Evolutionary conservation across 2,797 vertebrate species (phyloP).

Genomic region (Anguilla obscura): DNA sequence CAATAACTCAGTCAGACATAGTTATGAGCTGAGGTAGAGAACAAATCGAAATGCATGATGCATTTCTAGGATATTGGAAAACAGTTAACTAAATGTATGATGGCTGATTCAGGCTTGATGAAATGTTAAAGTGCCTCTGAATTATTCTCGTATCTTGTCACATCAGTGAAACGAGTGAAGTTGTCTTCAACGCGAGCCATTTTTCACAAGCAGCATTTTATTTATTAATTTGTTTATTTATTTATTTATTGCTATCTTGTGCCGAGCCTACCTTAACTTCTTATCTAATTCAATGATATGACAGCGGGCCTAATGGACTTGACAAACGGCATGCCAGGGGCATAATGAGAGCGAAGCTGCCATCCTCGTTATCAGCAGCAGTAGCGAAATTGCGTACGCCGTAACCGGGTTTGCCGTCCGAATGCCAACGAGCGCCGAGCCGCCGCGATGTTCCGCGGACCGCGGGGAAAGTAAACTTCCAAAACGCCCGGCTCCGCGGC

Average conservation of each 20-base stretch:
- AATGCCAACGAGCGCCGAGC: slow-evolving; percentile 38
- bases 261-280: slow-evolving; percentile 17
- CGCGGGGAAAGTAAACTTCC: slow-evolving; percentile 32
- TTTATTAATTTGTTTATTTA: neutral
- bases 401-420: neutral
- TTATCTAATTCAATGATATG: slow-evolving; percentile 40
- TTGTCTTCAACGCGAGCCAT: neutral
- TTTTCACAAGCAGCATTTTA: neutral
- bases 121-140: neutral
- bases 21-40: neutral
- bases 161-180: neutral
- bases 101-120: neutral
- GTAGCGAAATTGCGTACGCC: slow-evolving; percentile 35
- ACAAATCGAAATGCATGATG: neutral
- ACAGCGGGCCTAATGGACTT: slow-evolving; percentile 39
- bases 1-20: neutral
- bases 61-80: neutral
- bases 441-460: slow-evolving; percentile 25
- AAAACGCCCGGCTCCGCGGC: neutral
- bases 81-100: neutral
- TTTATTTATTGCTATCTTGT: neutral
- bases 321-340: slow-evolving; percentile 27
- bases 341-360: slow-evolving; percentile 31
- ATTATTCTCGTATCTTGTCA: neutral
- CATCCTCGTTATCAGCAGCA: slow-evolving; percentile 37